Evolutionary conservation across 2,797 vertebrate species (phyloP).

Genomic region (Gephyroberyx darwinii): DNA sequence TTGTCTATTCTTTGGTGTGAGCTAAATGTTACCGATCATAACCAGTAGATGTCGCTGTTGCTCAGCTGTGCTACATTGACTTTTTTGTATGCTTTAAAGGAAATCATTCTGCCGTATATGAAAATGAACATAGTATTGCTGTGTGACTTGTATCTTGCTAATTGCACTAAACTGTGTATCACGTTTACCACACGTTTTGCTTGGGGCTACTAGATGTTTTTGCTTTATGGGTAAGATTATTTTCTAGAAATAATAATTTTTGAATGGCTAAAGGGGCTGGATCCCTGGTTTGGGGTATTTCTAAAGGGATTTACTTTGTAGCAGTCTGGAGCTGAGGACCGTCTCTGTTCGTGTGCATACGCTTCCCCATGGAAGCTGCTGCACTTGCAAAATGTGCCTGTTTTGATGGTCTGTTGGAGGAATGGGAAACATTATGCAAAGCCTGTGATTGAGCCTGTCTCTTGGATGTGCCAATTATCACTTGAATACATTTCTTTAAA

Average conservation of each 20-base stretch:
- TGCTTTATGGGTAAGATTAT: constrained; percentile 29
- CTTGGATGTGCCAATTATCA: constrained; percentile 74
- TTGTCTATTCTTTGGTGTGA: constrained; percentile 17
- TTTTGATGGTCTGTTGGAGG: constrained; percentile 43
- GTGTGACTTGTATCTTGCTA: constrained; percentile 31
- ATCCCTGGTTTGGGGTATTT: constrained; percentile 57
- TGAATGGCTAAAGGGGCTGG: constrained; percentile 73
- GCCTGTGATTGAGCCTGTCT: constrained; percentile 50
- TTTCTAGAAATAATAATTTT: constrained; percentile 19
- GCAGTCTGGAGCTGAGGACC: constrained; percentile 14
- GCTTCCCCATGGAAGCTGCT: constrained; percentile 35
- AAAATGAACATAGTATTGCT: constrained; percentile 18
- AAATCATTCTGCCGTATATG: constrained; percentile 35
- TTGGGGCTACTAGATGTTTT: constrained; percentile 34
- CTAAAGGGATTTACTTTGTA: constrained; percentile 53
- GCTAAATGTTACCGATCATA: constrained; percentile 19
- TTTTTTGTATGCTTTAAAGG: constrained; percentile 29
- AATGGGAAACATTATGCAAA: constrained; percentile 63
- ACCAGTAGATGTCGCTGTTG: constrained; percentile 68
- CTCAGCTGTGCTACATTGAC: constrained; percentile 2
- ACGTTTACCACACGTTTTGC: constrained; percentile 59
- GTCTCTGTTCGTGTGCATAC: not conserved
- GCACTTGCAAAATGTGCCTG: constrained; percentile 68
- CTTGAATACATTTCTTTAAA: constrained; percentile 45
- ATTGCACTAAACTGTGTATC: constrained; percentile 69